Conservation (phyloP, 1,140 invertebrate species). For the Heliconius himera region DNA sequence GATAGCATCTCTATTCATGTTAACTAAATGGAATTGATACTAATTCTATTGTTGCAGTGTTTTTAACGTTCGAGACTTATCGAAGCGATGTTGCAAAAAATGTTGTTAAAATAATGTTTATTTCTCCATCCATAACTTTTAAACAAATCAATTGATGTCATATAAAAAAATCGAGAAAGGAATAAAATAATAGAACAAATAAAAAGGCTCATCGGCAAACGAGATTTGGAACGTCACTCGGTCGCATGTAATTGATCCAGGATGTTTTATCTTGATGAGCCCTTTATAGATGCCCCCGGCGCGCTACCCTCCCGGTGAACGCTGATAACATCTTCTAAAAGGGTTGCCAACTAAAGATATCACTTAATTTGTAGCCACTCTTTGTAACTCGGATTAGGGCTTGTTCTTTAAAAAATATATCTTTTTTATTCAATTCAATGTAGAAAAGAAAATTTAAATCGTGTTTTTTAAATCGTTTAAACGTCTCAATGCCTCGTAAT, state of each 20-base stretch:
- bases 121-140: background rate
- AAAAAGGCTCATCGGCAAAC: conserved; percentile 66
- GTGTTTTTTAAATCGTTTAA: conserved; percentile 63
- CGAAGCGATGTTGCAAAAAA: background rate
- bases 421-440: conserved; percentile 61
- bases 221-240: conserved; percentile 74
- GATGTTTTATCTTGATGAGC: conserved; percentile 80
- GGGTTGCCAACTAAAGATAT: conserved; percentile 80
- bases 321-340: conserved; percentile 78
- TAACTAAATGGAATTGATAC: conserved; percentile 55
- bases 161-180: conserved; percentile 11
- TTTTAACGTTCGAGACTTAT: background rate
- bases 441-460: conserved; percentile 54
- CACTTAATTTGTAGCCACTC: conserved; percentile 80
- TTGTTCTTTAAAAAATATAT: conserved; percentile 47
- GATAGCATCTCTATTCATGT: conserved; percentile 66
- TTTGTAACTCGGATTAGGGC: conserved; percentile 72
- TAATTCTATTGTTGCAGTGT: conserved; percentile 36
- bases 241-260: conserved; percentile 78
- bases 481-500: conserved; percentile 62
- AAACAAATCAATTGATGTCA: background rate
- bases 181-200: conserved; percentile 51
- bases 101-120: background rate
- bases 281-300: conserved; percentile 76
- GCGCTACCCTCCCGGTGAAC: conserved; percentile 74